Base-by-base conservation (phyloP, 2,113 vertebrate species). In the Copsychus sechellarum region DNA sequence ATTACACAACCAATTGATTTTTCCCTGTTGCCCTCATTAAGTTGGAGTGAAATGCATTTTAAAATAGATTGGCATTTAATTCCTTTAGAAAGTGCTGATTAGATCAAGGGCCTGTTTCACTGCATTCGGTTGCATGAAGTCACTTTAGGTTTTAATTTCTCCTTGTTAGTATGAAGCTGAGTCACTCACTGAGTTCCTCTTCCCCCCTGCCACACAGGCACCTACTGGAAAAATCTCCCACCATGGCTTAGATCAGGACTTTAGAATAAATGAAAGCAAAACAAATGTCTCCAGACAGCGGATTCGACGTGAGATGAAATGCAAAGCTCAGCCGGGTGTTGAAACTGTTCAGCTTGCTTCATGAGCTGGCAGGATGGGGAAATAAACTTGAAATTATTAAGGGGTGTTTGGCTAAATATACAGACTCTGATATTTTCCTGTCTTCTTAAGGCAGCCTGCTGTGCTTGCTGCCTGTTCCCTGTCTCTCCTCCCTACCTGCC, bases 1-100 rank as follows among this genome's bases (percentile, higher is more conserved):
- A 96, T 95, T 96, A 95, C 92, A 93, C 76, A 17, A 96, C 95
- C 95, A 95, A 96, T 96, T 97, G 94, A 96, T 96, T 97, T 97
- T 96, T 86, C 92, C 88, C 90, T 48, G 5, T 90, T 96, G 90
- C 90, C 88, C 93, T 96, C 95, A 96, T 97, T 97, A 96, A 96
- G 88, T 78, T 0, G 0, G 79, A 96, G 82, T 81, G 80, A 96
- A 95, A 95, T 81, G 92, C 90, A 95, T 96, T 96, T 95, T 88
- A 94, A 94, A 97, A 94, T 96, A 96, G 96, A 96, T 96, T 96
- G 92, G 82, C 93, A 94, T 96, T 97, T 96, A 97, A 97, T 96
- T 95, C 88, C 85, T 95, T 93, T 90, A 94, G 90, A 96, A 96
- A 95, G 86, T 17, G 3, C 82, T 97, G 96, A 97, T 96, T 97